Base-by-base conservation (phyloP, 2,797 vertebrate genomes). In the Lateolabrax maculatus region DNA sequence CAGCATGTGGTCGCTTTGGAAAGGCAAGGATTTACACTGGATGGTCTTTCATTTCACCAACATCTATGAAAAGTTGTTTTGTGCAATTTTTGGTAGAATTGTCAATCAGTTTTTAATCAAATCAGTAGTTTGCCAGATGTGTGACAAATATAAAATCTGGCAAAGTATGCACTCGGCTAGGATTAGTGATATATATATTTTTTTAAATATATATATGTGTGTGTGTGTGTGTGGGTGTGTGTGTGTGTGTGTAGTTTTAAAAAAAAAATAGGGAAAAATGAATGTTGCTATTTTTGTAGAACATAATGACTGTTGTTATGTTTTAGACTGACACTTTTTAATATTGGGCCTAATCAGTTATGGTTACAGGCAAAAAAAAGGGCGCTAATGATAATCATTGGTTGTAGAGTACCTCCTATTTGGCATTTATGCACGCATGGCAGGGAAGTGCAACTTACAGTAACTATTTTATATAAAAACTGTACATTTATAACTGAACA, bases 151-250 rank as follows among this genome's bases (percentile, higher is more conserved):
- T 90, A 88, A 92, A 95, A 94, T 96, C 90, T 95, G 97, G 96
- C 96, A 96, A 94, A 87, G 90, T 95, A 98, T 98, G 97, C 97
- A 97, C 97, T 97, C 94, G 89, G 73, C 93, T 97, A 92, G 84
- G 94, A 82, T 96, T 96, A 96, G 86, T 94, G 94, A 95, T 94
- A 95, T 90, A 95, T 90, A 94, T 96, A 96, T 96, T 96, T 97
- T 96, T 96, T 94, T 93, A 91, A 95, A 70, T 77, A 79, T 76
- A 15, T 55, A 29, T 64, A 68, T 58, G 66, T 77, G 68, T 75
- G 80, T 93, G 93, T 94, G 92, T 61, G 34, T 48, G 19, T 64
- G 39, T 71, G 71, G n/a, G 68, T 75, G 80, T 93, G 93, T 94
- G 92, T 61, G 34, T 48, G 19, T 64, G 39, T 71, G 71, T 89